These are phyloP conservation scores for Anguilla rostrata DNA, from an alignment of 2,113 vertebrate genomes.

Conservation along the genomic window DNA sequence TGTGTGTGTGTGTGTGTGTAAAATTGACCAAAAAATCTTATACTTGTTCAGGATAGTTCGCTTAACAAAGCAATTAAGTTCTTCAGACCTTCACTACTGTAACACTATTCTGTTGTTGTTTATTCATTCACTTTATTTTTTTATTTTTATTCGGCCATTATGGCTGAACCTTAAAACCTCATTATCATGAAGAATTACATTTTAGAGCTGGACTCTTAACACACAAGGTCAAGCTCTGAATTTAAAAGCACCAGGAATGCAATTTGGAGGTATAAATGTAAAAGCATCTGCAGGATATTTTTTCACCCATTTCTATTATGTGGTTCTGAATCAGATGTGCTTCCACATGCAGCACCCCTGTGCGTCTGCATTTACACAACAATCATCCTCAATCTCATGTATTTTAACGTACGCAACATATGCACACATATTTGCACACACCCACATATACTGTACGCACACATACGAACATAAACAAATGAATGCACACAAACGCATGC, in stretches of 20 bases:
- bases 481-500: not conserved
- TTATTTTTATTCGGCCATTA: not conserved
- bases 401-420: not conserved
- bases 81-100: not conserved
- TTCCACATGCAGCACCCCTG: not conserved
- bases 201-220: slow-evolving; percentile 19
- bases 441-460: slow-evolving; percentile 15
- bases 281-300: not conserved
- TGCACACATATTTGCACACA: slow-evolving; percentile 13
- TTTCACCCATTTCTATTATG: not conserved
- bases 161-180: not conserved
- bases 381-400: not conserved
- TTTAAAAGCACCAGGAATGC: slow-evolving; percentile 15
- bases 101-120: not conserved
- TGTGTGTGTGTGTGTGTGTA: too few relatives aligned
- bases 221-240: not conserved
- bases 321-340: not conserved
- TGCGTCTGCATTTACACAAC: not conserved
- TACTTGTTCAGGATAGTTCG: not conserved
- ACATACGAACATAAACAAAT: slow-evolving; percentile 9
- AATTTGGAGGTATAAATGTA: slow-evolving; percentile 8
- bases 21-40: not conserved
- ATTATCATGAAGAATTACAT: slow-evolving; percentile 8
- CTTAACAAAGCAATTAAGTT: not conserved
- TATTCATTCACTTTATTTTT: not conserved